phyloP scores from a whole-genome alignment of 2,888 invertebrate species.

The Polydrusus pterygomalis region DNA sequence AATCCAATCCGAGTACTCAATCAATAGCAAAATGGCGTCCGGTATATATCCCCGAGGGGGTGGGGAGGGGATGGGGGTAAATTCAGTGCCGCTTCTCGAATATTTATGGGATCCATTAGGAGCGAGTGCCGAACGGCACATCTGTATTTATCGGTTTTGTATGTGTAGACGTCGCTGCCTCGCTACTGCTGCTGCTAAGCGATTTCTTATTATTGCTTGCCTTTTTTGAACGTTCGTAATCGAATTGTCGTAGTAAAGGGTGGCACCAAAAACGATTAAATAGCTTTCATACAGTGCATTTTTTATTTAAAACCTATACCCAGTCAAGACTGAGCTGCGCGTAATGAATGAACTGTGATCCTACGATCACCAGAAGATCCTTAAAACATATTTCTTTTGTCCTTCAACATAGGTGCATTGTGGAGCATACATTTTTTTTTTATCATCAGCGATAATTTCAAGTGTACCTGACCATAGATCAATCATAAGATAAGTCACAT shows the following conservation, averaged over 20 bases:
- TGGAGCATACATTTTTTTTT: too few relatives aligned
- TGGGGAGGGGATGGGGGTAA: slow-evolving; percentile 26
- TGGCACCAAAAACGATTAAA: slow-evolving; percentile 13
- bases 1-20: slow-evolving; percentile 22
- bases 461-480: too few relatives aligned
- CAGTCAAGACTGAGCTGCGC: too few relatives aligned
- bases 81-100: slow-evolving; percentile 45
- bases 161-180: slow-evolving; percentile 46
- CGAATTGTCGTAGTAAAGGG: slow-evolving; percentile 25
- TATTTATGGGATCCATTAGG: slow-evolving; percentile 56
- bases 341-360: too few relatives aligned
- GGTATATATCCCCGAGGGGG: slow-evolving; percentile 21
- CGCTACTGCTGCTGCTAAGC: slow-evolving; percentile 47
- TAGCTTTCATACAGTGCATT: neutral
- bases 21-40: slow-evolving; percentile 52
- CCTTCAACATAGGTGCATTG: too few relatives aligned
- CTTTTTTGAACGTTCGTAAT: slow-evolving; percentile 33
- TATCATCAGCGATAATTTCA: too few relatives aligned
- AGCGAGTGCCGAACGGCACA: slow-evolving; percentile 52
- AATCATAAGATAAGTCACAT: too few relatives aligned
- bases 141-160: slow-evolving; percentile 56
- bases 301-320: too few relatives aligned
- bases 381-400: too few relatives aligned
- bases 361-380: too few relatives aligned
- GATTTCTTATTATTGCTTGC: slow-evolving; percentile 53